Conservation (phyloP, 2,888 invertebrate genomes). For the Temnothorax ravouxi region DNA sequence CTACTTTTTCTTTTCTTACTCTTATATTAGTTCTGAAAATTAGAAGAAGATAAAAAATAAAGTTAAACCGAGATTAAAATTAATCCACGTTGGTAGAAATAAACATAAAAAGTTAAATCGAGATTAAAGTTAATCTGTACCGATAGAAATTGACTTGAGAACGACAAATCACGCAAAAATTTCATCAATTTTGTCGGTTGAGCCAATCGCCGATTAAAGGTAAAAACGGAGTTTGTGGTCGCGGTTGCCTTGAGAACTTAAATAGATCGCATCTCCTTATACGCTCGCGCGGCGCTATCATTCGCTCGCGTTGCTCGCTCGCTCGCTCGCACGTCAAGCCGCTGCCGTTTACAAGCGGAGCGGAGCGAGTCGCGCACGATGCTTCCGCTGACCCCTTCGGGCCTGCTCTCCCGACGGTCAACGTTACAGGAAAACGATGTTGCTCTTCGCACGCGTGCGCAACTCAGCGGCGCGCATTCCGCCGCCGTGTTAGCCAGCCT, state of each 20-base stretch:
- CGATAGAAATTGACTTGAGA: background rate
- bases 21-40: too few relatives aligned
- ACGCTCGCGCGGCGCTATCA: slow-evolving; percentile 56
- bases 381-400: slow-evolving; percentile 68
- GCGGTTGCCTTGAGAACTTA: background rate
- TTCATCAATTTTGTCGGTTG: background rate
- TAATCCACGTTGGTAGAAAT: too few relatives aligned
- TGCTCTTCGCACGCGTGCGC: slow-evolving; percentile 63
- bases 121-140: too few relatives aligned
- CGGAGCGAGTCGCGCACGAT: slow-evolving; percentile 53
- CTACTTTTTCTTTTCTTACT: too few relatives aligned
- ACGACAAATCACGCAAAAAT: background rate
- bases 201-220: background rate
- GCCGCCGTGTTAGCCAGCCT: slow-evolving; percentile 55
- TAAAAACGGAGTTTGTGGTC: background rate
- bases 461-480: slow-evolving; percentile 63
- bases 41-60: too few relatives aligned
- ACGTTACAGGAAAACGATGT: slow-evolving; percentile 70
- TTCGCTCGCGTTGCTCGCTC: slow-evolving; percentile 54
- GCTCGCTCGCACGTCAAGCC: background rate
- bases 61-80: too few relatives aligned
- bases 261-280: slow-evolving; percentile 30
- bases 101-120: too few relatives aligned
- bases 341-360: slow-evolving; percentile 59
- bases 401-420: slow-evolving; percentile 37